Conservation (phyloP, 1,140 invertebrate genomes). For the Potamilus streckersoni region DNA sequence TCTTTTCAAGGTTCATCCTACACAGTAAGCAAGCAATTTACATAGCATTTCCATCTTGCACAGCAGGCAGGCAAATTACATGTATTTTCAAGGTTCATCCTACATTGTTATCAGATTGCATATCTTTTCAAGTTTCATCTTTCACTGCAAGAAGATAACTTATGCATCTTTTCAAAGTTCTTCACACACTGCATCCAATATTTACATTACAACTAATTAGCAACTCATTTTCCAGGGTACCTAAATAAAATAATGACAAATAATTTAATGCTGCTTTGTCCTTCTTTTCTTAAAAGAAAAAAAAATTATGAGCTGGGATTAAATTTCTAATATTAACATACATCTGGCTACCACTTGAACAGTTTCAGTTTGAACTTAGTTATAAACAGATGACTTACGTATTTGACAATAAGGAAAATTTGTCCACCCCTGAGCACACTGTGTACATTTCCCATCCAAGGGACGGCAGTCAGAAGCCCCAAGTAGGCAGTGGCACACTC, state of each 20-base stretch:
- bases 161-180: too few species aligned
- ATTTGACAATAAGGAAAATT: conserved; percentile 15
- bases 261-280: not conserved
- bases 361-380: not conserved
- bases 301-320: not conserved
- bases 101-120: too few species aligned
- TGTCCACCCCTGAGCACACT: conserved; percentile 21
- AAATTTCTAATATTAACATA: not conserved
- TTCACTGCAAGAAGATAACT: too few species aligned
- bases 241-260: not conserved
- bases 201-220: not conserved
- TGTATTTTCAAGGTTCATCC: too few species aligned
- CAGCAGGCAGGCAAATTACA: too few species aligned
- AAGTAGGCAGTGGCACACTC: conserved; percentile 18
- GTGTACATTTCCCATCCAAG: conserved; percentile 9
- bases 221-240: not conserved
- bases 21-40: too few species aligned
- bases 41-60: too few species aligned
- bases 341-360: not conserved
- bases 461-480: conserved; percentile 9
- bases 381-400: conserved; percentile 8
- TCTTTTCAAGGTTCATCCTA: too few species aligned
- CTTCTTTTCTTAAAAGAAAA: not conserved
- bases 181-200: too few species aligned
- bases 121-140: too few species aligned